Evolutionary conservation across 2,888 invertebrate species (phyloP).

Genomic region (Ashinkailepas kermadecensis): DNA sequence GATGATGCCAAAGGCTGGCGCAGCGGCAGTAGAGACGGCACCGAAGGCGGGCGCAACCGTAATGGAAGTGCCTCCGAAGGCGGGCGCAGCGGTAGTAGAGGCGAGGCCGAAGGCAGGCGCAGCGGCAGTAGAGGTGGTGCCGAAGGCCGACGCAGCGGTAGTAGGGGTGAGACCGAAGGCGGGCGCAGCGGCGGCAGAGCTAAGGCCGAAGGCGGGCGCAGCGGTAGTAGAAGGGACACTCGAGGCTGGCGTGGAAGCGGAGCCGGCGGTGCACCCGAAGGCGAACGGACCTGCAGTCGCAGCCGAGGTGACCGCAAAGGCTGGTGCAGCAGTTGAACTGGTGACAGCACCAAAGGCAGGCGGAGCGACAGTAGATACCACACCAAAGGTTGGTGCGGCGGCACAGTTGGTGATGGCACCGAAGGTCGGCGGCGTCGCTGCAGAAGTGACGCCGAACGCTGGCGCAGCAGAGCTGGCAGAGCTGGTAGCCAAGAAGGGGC

Average conservation of each 20-base stretch:
- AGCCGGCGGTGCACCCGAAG: neutral
- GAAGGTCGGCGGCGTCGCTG: neutral
- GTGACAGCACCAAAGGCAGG: neutral
- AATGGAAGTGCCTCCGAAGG: neutral
- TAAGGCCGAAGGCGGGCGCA: too few relatives aligned
- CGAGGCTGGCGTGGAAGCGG: neutral
- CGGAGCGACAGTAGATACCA: too few relatives aligned
- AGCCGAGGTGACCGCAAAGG: neutral
- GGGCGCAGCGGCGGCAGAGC: too few relatives aligned
- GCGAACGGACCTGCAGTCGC: neutral
- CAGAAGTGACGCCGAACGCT: neutral
- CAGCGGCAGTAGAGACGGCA: neutral
- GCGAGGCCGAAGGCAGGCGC: neutral
- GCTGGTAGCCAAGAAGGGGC: neutral
- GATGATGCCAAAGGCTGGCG: neutral
- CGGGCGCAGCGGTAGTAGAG: too few relatives aligned
- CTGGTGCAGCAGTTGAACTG: neutral
- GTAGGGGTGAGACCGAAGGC: too few relatives aligned
- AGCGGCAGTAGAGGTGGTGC: neutral
- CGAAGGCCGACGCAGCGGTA: neutral
- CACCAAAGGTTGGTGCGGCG: neutral
- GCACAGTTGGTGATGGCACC: neutral
- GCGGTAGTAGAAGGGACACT: too few relatives aligned
- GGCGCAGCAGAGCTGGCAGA: neutral
- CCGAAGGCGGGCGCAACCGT: neutral